Evolutionary conservation across 2,797 vertebrate genomes (phyloP).

Genomic region (Urophycis tenuis): DNA sequence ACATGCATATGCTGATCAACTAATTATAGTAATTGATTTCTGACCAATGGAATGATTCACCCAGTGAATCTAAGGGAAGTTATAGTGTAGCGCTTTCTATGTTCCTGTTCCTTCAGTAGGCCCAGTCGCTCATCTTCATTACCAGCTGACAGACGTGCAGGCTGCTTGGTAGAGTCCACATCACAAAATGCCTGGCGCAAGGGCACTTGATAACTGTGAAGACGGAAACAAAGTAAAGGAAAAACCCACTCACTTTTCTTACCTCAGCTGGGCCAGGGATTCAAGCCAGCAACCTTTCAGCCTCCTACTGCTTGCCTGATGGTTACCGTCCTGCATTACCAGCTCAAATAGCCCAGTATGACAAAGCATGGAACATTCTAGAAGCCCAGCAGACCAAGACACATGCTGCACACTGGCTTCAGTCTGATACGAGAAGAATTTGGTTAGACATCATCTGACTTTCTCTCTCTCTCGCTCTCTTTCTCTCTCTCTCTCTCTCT

Average conservation of each 20-base stretch:
- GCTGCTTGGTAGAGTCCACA: neutral
- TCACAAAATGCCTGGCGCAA: neutral
- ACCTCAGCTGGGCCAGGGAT: neutral
- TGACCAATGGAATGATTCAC: neutral
- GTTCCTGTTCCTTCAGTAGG: neutral
- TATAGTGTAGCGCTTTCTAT: neutral
- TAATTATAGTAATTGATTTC: neutral
- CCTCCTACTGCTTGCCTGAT: neutral
- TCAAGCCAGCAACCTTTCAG: conserved; percentile 15
- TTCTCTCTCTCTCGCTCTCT: neutral
- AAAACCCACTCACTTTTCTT: conserved; percentile 13
- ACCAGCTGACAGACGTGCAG: neutral
- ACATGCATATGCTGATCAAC: neutral
- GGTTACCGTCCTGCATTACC: conserved; percentile 19
- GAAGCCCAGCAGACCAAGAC: conserved; percentile 11
- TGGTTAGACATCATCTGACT: conserved; percentile 3
- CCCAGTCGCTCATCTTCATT: neutral
- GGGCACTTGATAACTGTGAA: conserved; percentile 11
- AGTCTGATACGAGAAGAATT: conserved; percentile 39
- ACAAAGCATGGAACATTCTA: conserved; percentile 29
- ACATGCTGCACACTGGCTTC: conserved; percentile 24
- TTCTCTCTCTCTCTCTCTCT: neutral
- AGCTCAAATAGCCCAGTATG: conserved; percentile 14
- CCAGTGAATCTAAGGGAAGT: neutral
- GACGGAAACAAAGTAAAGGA: neutral